Percentiles rank a stretch among this genome's conserved stretches.
Evolutionary conservation across 2,888 invertebrate species (phyloP).

Genomic region (Atrina japonica): DNA sequence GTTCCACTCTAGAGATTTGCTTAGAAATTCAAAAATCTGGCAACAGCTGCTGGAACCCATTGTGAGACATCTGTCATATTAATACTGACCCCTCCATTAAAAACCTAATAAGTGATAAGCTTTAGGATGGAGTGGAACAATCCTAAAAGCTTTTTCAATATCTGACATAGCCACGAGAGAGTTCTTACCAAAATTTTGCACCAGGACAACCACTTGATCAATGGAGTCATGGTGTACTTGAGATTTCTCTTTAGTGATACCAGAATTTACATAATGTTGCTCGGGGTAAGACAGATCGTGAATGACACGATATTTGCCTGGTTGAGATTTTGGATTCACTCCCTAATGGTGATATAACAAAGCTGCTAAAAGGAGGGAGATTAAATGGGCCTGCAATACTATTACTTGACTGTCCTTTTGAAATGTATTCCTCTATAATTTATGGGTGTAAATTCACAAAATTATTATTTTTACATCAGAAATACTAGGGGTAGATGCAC

Average conservation of each 20-base stretch:
- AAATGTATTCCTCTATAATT: conserved; percentile 8
- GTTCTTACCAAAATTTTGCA: conserved; percentile 1
- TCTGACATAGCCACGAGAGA: conserved; percentile 10
- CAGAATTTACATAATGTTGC: conserved; percentile 1
- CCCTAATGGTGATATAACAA: conserved; percentile 7
- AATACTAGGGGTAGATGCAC: not conserved
- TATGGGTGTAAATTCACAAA: not conserved
- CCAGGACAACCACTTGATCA: not conserved
- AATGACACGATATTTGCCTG: conserved; percentile 23
- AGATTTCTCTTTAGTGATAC: conserved; percentile 8
- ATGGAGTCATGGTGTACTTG: conserved; percentile 18
- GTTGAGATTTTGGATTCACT: conserved; percentile 7
- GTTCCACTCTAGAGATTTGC: conserved; percentile 3
- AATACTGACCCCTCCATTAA: conserved; percentile 10
- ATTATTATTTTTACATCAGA: conserved; percentile 1
- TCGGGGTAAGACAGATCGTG: conserved; percentile 29
- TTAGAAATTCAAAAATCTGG: conserved; percentile 14
- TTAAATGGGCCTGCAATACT: conserved; percentile 26
- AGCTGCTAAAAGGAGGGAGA: conserved; percentile 5
- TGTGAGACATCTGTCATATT: conserved; percentile 20
- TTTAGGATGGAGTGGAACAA: conserved; percentile 8
- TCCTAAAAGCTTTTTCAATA: conserved; percentile 15
- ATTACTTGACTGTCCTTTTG: not conserved
- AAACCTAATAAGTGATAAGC: conserved; percentile 14
- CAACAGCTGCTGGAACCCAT: conserved; percentile 26